phyloP scores from a whole-genome alignment of 2,113 vertebrate genomes.

The Glaucomys volans region DNA sequence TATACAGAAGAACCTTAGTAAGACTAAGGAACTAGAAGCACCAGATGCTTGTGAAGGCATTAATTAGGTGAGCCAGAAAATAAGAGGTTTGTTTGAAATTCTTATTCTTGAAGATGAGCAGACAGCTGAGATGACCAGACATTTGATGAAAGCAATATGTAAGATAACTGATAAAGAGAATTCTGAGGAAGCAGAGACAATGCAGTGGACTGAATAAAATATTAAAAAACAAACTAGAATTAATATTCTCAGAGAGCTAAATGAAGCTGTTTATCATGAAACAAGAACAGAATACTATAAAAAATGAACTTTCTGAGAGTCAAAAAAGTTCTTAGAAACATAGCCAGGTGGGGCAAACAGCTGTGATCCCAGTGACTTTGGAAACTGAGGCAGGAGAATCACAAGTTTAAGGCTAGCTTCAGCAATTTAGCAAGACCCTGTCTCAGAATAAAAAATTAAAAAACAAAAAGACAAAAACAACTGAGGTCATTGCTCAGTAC shows the following conservation, averaged over 20 bases:
- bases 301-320: not conserved
- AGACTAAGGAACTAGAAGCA: not conserved
- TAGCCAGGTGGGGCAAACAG: no score
- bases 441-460: no score
- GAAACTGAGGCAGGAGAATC: no score
- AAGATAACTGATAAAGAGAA: not conserved
- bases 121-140: not conserved
- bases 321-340: not conserved
- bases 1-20: not conserved
- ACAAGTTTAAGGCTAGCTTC: no score
- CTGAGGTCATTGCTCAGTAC: no score
- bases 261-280: not conserved
- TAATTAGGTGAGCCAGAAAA: not conserved
- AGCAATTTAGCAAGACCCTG: no score
- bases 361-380: no score
- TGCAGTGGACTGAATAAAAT: not conserved
- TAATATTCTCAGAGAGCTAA: not conserved
- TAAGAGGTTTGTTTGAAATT: not conserved
- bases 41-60: not conserved
- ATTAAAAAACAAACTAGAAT: not conserved
- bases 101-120: not conserved
- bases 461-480: no score
- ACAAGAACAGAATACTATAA: not conserved
- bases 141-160: not conserved
- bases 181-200: not conserved